Percentiles rank a stretch among this genome's conserved stretches.
Evolutionary conservation across 2,797 vertebrate species (phyloP).

Genomic region (Acrocephalus scirpaceus): DNA sequence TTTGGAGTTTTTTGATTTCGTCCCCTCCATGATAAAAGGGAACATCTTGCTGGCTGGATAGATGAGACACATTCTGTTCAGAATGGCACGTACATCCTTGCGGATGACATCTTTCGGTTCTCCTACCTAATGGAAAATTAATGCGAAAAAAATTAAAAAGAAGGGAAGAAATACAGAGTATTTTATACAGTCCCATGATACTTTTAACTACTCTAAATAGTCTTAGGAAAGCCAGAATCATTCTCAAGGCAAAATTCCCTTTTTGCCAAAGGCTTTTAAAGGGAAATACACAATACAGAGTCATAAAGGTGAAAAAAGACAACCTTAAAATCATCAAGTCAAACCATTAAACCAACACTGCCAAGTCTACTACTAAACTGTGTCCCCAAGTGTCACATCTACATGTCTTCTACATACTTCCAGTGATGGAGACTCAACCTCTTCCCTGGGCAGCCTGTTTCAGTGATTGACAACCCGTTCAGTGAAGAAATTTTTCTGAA

Average conservation of each 20-base stretch:
- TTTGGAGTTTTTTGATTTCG: constrained; percentile 98
- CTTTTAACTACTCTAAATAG: not conserved
- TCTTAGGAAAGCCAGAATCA: not conserved
- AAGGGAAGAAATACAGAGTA: not conserved
- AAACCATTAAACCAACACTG: not conserved
- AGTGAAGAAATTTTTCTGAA: not conserved
- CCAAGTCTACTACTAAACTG: not conserved
- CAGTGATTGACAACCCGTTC: rapidly evolving
- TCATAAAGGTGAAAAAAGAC: not conserved
- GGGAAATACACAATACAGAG: not conserved
- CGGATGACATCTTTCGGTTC: constrained; percentile 96
- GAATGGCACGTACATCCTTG: constrained; percentile 92
- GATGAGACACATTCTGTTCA: constrained; percentile 92
- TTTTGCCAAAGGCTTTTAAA: not conserved
- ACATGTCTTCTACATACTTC: not conserved
- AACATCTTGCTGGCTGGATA: constrained; percentile 98
- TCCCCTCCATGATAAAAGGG: constrained; percentile 95
- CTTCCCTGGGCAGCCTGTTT: not conserved
- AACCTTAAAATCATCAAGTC: not conserved
- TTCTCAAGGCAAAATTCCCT: not conserved
- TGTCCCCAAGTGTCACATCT: not conserved
- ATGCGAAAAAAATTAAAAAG: not conserved
- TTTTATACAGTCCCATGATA: not conserved
- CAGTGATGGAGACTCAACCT: not conserved
- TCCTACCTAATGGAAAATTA: constrained; percentile 82